phyloP scores from a whole-genome alignment of 2,113 vertebrate genomes.

The Antechinus flavipes region DNA sequence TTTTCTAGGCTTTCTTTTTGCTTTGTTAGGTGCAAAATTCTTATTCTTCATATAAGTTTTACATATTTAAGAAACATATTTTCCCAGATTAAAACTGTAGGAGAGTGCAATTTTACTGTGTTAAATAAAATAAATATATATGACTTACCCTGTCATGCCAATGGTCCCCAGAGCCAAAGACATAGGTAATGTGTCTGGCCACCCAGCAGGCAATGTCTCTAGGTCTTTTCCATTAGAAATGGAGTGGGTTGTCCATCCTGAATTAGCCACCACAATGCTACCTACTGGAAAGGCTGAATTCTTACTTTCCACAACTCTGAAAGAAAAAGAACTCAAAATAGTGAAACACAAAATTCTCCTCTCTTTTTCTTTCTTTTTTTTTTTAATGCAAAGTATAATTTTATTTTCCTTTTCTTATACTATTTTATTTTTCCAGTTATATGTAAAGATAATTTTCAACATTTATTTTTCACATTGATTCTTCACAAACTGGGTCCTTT shows the following conservation, averaged over 20 bases:
- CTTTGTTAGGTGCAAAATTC: not conserved
- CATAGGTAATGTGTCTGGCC: conserved; percentile 87
- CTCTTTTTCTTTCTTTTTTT: not conserved
- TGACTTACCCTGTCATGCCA: conserved; percentile 93
- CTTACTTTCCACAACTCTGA: conserved; percentile 90
- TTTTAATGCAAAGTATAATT: no score
- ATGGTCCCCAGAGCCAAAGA: conserved; percentile 90
- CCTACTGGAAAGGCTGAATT: conserved; percentile 86
- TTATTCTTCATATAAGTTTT: not conserved
- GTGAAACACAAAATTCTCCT: not conserved
- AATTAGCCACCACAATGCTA: conserved; percentile 73
- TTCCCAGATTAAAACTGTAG: conserved; percentile 4
- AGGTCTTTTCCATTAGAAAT: conserved; percentile 86
- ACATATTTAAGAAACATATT: not conserved
- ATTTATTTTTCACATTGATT: no score
- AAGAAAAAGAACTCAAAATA: conserved; percentile 33
- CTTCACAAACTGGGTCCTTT: no score
- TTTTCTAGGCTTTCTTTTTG: not conserved
- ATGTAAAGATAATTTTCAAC: no score
- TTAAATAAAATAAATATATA: not conserved
- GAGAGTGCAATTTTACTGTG: not conserved
- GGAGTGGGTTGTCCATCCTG: conserved; percentile 90
- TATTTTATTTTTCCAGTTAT: no score
- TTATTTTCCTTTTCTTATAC: no score
- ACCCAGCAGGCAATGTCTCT: conserved; percentile 77